Evolutionary conservation across 2,113 vertebrate genomes (phyloP).

Genomic region (Columba livia): DNA sequence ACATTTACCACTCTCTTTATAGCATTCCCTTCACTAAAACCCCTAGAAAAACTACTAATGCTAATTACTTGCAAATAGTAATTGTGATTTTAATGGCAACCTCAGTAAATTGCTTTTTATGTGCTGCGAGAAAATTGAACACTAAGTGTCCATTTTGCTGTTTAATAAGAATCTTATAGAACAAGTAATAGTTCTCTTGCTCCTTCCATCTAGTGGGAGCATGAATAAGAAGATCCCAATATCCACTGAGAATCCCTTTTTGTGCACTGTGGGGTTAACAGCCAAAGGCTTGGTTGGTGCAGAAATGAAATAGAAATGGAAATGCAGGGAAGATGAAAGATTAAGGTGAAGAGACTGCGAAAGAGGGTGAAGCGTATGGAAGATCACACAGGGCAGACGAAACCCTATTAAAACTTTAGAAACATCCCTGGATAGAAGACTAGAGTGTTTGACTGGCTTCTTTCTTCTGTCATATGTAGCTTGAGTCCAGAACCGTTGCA

Average conservation of each 20-base stretch:
- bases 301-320: conserved; percentile 10
- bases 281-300: not conserved
- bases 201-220: not conserved
- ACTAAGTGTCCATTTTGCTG: conserved; percentile 3
- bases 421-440: not conserved
- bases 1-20: conserved; percentile 28
- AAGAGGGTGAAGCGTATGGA: not conserved
- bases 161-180: not conserved
- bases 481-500: not conserved
- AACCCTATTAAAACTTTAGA: not conserved
- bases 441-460: not conserved
- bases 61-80: conserved; percentile 51
- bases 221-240: not conserved
- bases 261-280: not conserved
- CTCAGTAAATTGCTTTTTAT: conserved; percentile 45
- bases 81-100: conserved; percentile 44
- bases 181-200: not conserved
- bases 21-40: not conserved
- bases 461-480: not conserved
- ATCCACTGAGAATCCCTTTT: not conserved
- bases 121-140: conserved; percentile 39
- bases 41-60: conserved; percentile 8
- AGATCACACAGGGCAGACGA: not conserved
- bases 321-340: not conserved
- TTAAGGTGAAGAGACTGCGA: not conserved